Base-by-base conservation (phyloP, 2,888 invertebrate species). In the Drosophila flavopinicola region DNA sequence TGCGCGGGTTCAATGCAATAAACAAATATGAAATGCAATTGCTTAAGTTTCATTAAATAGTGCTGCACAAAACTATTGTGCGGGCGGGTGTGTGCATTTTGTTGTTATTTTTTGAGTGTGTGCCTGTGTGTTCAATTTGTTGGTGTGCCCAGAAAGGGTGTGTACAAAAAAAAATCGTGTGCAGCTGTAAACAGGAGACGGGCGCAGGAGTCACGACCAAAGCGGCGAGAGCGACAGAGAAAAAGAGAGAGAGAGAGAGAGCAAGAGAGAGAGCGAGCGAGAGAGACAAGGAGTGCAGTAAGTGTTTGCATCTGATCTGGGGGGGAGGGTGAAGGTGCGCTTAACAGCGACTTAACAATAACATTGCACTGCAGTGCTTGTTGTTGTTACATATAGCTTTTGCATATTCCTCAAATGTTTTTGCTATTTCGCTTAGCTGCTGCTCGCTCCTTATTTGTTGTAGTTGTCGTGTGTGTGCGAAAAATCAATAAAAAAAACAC, bases 101-200 rank as follows among this genome's bases (percentile, higher is more conserved):
- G 25, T 39, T 17, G 7, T 17, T 5, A 13, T 17, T 17, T 54
- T 42, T 47, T 66, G 33, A 51, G n/a, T n/a, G n/a, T n/a, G n/a
- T n/a, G n/a, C n/a, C n/a, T 61, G 29, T 47, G 33, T 54, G 30
- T 32, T 49, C 7, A 33, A 48, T 48, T 58, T 66, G 48, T 65
- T 52, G 25, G 33, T 42, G 67, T 54, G 59, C 59, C 44, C 52
- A 56, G 35, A 75, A 75, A 75, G 74, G 76, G 73, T 75, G 71
- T 71, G 71, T 71, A 60, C 54, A 27, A 42, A 71, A 49, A 52
- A 29, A 25, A 32, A 47, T 52, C 29, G 63, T 65, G 63, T 65
- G 70, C 70, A 75, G 75, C 71, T 75, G 71, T 70, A 75, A 75
- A 57, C 56, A 75, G 70, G 70, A 74, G 69, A 44, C 42, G 20